Evolutionary conservation across 2,888 invertebrate species (phyloP).

Genomic region (Tenthredo distinguenda): DNA sequence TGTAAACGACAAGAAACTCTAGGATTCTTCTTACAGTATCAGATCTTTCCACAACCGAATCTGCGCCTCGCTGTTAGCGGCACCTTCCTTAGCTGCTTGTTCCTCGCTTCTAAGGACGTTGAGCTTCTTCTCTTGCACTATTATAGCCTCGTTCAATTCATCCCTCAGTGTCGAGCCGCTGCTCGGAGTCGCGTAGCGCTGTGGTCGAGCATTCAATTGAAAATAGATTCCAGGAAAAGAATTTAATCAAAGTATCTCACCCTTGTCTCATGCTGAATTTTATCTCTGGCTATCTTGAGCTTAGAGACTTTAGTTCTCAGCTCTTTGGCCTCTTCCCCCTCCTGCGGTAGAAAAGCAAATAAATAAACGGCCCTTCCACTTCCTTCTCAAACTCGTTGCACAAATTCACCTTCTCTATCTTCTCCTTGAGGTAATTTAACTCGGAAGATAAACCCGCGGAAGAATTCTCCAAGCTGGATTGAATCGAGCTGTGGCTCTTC

Average conservation of each 20-base stretch:
- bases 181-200: constrained; percentile 60
- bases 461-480: constrained; percentile 80
- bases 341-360: constrained; percentile 56
- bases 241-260: constrained; percentile 55
- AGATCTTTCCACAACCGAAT: constrained; percentile 71
- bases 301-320: constrained; percentile 62
- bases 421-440: constrained; percentile 73
- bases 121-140: constrained; percentile 81
- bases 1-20: not conserved
- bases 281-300: constrained; percentile 66
- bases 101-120: constrained; percentile 81
- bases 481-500: constrained; percentile 81
- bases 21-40: constrained; percentile 63
- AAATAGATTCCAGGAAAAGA: not conserved
- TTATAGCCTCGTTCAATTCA: constrained; percentile 80
- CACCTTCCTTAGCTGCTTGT: constrained; percentile 79
- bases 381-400: not conserved
- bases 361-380: not conserved
- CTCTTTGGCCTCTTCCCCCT: constrained; percentile 61
- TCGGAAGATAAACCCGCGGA: constrained; percentile 76
- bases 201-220: not conserved
- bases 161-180: constrained; percentile 72
- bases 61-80: constrained; percentile 64
- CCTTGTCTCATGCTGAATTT: constrained; percentile 66
- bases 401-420: constrained; percentile 79